phyloP scores from a whole-genome alignment of 2,113 vertebrate species.

The Podiceps cristatus region DNA sequence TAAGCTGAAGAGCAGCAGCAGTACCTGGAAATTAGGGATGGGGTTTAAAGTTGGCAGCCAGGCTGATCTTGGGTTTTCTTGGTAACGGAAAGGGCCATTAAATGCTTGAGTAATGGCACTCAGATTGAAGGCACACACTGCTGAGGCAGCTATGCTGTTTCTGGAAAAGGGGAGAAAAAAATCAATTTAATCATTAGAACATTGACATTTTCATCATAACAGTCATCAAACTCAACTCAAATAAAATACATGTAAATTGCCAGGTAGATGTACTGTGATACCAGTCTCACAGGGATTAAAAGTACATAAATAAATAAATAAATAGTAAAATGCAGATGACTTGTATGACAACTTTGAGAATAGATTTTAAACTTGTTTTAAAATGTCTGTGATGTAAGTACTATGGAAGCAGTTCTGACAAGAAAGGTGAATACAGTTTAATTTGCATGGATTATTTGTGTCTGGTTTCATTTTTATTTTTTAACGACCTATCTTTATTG shows the following conservation, averaged over 20 bases:
- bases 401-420: conserved; percentile 30
- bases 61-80: conserved; percentile 95
- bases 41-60: conserved; percentile 95
- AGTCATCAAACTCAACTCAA: conserved; percentile 40
- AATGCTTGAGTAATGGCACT: conserved; percentile 96
- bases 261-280: conserved; percentile 6
- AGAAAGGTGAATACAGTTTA: conserved; percentile 49
- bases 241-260: conserved; percentile 60
- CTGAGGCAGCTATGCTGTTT: conserved; percentile 96
- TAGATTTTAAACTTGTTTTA: conserved; percentile 21
- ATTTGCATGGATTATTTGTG: conserved; percentile 56
- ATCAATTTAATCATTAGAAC: conserved; percentile 68
- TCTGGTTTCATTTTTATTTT: background rate
- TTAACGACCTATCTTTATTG: conserved; percentile 23
- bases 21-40: conserved; percentile 94
- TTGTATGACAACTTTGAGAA: conserved; percentile 11
- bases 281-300: background rate
- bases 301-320: conserved; percentile 48
- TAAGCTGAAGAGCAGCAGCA: background rate
- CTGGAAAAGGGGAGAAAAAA: conserved; percentile 75
- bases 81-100: conserved; percentile 94
- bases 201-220: conserved; percentile 65
- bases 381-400: conserved; percentile 50
- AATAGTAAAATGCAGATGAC: conserved; percentile 2
- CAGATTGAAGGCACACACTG: conserved; percentile 97